Percentiles rank a stretch among this genome's conserved stretches.
phyloP scores from a whole-genome alignment of 2,888 invertebrate genomes.

The Epinotia bilunana region DNA sequence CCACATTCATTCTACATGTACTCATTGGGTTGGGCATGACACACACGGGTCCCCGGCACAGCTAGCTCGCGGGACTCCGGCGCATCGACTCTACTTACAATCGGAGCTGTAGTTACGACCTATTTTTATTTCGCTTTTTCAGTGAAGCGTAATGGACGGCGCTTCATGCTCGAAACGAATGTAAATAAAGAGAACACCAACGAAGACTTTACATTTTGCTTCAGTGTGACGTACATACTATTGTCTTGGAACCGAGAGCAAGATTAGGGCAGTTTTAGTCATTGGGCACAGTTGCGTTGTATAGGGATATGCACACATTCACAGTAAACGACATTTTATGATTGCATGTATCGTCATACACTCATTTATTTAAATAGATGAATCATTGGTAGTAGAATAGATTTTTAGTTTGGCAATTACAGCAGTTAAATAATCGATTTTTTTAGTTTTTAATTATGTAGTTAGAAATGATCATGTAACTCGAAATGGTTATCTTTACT shows the following conservation, averaged over 20 bases:
- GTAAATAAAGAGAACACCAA: constrained; percentile 72
- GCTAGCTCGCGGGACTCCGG: constrained; percentile 58
- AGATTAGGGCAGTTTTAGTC: constrained; percentile 69
- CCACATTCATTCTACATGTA: constrained; percentile 62
- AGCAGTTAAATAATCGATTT: constrained; percentile 7
- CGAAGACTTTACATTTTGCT: constrained; percentile 75
- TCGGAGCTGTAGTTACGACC: constrained; percentile 66
- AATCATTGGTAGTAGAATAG: constrained; percentile 32
- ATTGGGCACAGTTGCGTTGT: constrained; percentile 85
- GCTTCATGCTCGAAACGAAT: constrained; percentile 72
- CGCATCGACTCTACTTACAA: constrained; percentile 53
- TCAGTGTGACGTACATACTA: constrained; percentile 78
- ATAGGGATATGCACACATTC: constrained; percentile 77
- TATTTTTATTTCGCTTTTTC: constrained; percentile 70
- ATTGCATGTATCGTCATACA: constrained; percentile 60
- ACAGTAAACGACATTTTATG: constrained; percentile 61
- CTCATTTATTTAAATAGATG: constrained; percentile 28
- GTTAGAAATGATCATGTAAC: constrained; percentile 10
- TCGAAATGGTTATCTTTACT: not conserved
- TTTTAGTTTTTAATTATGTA: not conserved
- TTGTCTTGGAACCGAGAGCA: constrained; percentile 70
- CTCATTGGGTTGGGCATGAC: constrained; percentile 50
- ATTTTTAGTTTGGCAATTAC: constrained; percentile 39
- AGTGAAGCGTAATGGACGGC: constrained; percentile 77
- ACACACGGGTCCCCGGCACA: constrained; percentile 61